Conservation (phyloP, 2,113 vertebrate species). For the Odontesthes bonariensis region DNA sequence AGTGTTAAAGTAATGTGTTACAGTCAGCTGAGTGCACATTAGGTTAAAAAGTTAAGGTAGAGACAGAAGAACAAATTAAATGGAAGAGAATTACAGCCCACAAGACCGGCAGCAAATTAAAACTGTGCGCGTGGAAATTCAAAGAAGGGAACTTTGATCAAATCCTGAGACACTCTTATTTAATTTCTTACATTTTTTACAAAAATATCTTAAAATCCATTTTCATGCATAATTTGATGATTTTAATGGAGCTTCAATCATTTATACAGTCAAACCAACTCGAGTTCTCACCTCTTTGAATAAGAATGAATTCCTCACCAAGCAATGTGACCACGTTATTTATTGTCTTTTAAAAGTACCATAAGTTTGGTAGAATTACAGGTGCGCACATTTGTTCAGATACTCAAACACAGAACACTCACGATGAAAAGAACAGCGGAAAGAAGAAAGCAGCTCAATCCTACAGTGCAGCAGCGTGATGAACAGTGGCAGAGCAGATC, state of each 20-base stretch:
- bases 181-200: too few relatives aligned
- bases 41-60: slow-evolving; percentile 7
- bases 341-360: background rate
- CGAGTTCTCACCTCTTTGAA: background rate
- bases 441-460: background rate
- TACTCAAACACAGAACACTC: background rate
- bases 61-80: slow-evolving; percentile 24
- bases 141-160: background rate
- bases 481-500: background rate
- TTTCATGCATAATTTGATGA: too few relatives aligned
- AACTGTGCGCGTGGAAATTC: background rate
- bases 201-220: too few relatives aligned
- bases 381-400: accelerated
- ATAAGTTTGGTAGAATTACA: background rate
- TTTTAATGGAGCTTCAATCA: background rate
- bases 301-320: background rate
- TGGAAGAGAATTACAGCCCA: slow-evolving; percentile 23
- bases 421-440: too few relatives aligned
- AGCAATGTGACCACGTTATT: background rate
- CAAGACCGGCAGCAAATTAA: slow-evolving; percentile 12
- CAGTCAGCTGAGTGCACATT: slow-evolving; percentile 4
- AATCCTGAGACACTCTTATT: too few relatives aligned
- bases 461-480: slow-evolving; percentile 10
- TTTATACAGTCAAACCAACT: background rate
- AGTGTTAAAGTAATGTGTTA: background rate